Evolutionary conservation across 2,888 invertebrate genomes (phyloP).

Genomic region (Melieria omissa): DNA sequence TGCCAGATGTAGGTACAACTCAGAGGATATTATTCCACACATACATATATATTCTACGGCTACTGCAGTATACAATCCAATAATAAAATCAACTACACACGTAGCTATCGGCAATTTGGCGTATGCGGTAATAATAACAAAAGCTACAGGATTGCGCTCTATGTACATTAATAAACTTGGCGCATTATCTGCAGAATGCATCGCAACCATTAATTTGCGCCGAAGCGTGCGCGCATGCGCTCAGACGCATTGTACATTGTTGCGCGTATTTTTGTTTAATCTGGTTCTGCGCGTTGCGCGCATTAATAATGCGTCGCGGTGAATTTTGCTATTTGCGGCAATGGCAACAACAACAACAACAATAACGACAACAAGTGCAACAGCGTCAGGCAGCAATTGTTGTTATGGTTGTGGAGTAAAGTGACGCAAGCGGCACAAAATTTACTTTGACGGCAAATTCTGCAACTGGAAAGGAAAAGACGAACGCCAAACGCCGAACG

Average conservation of each 20-base stretch:
- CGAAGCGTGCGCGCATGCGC: constrained; percentile 4
- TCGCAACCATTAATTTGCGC: constrained; percentile 25
- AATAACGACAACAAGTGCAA: constrained; percentile 10
- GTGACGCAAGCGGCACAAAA: no score
- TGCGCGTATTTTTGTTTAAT: constrained; percentile 16
- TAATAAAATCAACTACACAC: no score
- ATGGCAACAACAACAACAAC: constrained; percentile 8
- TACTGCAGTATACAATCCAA: no score
- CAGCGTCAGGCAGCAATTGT: neutral
- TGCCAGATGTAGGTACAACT: no score
- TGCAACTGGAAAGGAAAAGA: no score
- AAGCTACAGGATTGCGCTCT: constrained; percentile 5
- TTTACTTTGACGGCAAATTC: no score
- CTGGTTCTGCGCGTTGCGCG: constrained; percentile 29
- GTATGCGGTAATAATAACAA: neutral
- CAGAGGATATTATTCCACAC: no score
- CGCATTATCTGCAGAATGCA: constrained; percentile 26
- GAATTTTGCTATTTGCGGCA: constrained; percentile 3
- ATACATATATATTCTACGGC: no score
- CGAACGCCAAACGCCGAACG: no score
- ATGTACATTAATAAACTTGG: constrained; percentile 17
- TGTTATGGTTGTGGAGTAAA: constrained; percentile 12
- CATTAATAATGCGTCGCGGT: constrained; percentile 21
- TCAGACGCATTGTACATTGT: constrained; percentile 5
- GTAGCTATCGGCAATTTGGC: no score